Evolutionary conservation across 2,113 vertebrate genomes (phyloP).

Genomic region (Anthoscopus minutus): DNA sequence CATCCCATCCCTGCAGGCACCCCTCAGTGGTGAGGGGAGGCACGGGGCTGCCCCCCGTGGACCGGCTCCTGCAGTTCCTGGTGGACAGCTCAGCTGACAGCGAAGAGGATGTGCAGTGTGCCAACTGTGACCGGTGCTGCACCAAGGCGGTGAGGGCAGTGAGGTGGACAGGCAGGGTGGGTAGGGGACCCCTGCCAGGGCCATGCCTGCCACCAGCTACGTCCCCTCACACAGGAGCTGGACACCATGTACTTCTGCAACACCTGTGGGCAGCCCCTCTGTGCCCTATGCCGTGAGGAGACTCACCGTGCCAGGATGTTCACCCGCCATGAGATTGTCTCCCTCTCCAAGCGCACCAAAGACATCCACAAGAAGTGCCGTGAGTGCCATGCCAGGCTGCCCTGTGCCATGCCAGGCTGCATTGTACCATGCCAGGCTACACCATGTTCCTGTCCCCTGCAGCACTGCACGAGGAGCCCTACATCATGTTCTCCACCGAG

Average conservation of each 20-base stretch:
- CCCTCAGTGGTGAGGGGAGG: slow-evolving; percentile 83
- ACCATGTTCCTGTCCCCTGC: neutral
- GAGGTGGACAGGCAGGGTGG: rapidly evolving
- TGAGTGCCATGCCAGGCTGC: slow-evolving; percentile 11
- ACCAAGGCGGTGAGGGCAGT: neutral
- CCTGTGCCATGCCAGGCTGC: rapidly evolving
- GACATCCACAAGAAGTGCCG: slow-evolving; percentile 89
- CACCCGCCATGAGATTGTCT: slow-evolving; percentile 87
- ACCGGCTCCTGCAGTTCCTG: slow-evolving; percentile 87
- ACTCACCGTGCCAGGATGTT: slow-evolving; percentile 93
- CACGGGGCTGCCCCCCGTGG: slow-evolving; percentile 80
- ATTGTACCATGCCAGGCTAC: rapidly evolving
- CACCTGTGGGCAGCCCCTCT: slow-evolving; percentile 90
- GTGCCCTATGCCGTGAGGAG: slow-evolving; percentile 83
- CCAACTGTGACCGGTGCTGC: slow-evolving; percentile 84
- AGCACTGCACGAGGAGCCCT: slow-evolving; percentile 91
- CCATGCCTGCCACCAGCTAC: neutral
- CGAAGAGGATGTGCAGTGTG: slow-evolving; percentile 81
- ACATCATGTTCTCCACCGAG: slow-evolving; percentile 93
- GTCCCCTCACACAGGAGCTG: slow-evolving; percentile 68
- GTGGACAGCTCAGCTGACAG: slow-evolving; percentile 82
- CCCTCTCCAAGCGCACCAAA: slow-evolving; percentile 86
- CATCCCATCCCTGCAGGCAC: slow-evolving; percentile 62
- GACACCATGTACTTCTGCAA: slow-evolving; percentile 91
- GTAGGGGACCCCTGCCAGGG: rapidly evolving